Conservation (phyloP, 2,888 invertebrate genomes). For the Hypolimnas misippus region DNA sequence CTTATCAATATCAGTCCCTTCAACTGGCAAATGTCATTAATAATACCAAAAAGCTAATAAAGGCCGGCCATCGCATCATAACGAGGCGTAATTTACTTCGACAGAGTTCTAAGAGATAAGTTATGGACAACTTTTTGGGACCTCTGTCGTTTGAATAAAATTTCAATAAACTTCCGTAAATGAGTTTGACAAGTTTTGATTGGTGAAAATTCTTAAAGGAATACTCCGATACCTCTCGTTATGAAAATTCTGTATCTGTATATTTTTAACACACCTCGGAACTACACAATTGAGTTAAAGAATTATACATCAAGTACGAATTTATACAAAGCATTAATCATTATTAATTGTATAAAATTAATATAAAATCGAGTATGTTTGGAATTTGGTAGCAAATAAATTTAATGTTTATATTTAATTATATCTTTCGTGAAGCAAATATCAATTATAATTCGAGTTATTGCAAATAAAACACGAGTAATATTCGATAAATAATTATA, state of each 20-base stretch:
- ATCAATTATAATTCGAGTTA: too few species aligned
- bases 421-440: too few species aligned
- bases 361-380: too few species aligned
- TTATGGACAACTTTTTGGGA: conserved; percentile 64
- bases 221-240: conserved; percentile 40
- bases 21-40: conserved; percentile 38
- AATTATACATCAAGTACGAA: too few species aligned
- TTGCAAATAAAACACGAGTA: too few species aligned
- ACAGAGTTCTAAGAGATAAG: conserved; percentile 70
- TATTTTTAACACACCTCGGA: too few species aligned
- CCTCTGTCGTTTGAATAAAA: conserved; percentile 75
- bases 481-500: too few species aligned
- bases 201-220: conserved; percentile 64
- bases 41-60: conserved; percentile 51
- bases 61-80: conserved; percentile 56
- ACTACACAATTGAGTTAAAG: too few species aligned
- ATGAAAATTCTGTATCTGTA: not conserved
- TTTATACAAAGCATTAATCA: too few species aligned
- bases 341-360: too few species aligned
- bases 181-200: conserved; percentile 73
- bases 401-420: too few species aligned
- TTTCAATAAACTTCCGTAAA: conserved; percentile 72
- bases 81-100: conserved; percentile 69
- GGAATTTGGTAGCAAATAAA: too few species aligned
- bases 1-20: conserved; percentile 27